phyloP scores from a whole-genome alignment of 2,888 invertebrate species.

The Pristionchus japonicus region DNA sequence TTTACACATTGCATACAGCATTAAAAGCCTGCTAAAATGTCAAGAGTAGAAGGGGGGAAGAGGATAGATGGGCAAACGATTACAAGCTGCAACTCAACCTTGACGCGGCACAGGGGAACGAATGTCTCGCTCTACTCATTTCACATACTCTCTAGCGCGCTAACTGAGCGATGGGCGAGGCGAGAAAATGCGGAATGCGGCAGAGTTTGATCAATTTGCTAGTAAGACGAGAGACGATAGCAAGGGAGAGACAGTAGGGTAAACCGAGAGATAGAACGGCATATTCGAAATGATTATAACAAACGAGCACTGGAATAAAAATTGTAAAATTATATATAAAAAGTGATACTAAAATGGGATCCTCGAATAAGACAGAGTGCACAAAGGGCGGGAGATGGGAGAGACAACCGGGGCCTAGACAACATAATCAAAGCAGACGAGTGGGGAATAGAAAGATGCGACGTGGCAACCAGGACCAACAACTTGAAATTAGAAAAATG shows the following conservation, averaged over 20 bases:
- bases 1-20: slow-evolving; percentile 43
- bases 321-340: neutral
- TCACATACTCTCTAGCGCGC: neutral
- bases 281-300: neutral
- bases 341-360: neutral
- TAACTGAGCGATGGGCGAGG: neutral
- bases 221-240: neutral
- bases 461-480: neutral
- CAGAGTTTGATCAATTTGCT: neutral
- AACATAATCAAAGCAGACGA: neutral
- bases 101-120: neutral
- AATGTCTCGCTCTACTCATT: neutral
- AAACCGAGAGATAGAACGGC: neutral
- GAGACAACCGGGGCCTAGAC: slow-evolving; percentile 14
- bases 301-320: neutral
- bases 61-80: neutral
- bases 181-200: neutral
- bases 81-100: slow-evolving; percentile 15
- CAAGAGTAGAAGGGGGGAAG: neutral
- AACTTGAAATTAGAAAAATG: neutral
- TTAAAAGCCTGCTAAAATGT: slow-evolving; percentile 35
- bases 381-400: neutral
- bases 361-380: neutral
- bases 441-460: neutral
- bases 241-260: neutral